Conservation (phyloP, 2,888 invertebrate genomes). For the Chironomus tentans region DNA sequence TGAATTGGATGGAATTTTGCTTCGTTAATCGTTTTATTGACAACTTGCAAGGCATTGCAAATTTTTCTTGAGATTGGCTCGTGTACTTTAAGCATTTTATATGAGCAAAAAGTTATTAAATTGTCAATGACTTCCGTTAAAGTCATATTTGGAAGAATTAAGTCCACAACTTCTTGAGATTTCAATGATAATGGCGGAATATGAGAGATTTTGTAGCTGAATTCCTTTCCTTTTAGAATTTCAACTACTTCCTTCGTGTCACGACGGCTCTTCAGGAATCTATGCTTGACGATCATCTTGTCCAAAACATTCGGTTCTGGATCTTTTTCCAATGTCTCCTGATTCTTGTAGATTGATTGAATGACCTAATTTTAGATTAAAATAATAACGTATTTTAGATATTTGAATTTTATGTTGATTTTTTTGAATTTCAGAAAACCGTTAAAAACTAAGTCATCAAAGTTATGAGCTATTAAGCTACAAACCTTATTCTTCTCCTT, state of each 20-base stretch:
- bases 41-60: neutral
- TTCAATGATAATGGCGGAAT: neutral
- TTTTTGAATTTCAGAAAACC: no score
- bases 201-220: neutral
- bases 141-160: conserved; percentile 14
- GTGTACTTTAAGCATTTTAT: neutral
- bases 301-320: neutral
- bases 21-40: neutral
- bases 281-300: neutral
- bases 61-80: conserved; percentile 9
- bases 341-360: neutral
- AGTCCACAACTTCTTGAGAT: neutral
- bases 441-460: no score
- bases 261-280: neutral
- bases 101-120: neutral
- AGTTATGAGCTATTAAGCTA: no score
- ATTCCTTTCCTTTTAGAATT: conserved; percentile 4
- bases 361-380: neutral
- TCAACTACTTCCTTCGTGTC: neutral
- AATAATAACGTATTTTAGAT: no score
- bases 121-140: neutral
- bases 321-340: neutral
- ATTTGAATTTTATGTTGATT: no score
- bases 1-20: conserved; percentile 8
- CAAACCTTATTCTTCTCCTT: neutral